A percentile compares a stretch with the other conserved stretches of the same genome.
Conservation (phyloP, 2,113 vertebrate species). For the Neofelis nebulosa region DNA sequence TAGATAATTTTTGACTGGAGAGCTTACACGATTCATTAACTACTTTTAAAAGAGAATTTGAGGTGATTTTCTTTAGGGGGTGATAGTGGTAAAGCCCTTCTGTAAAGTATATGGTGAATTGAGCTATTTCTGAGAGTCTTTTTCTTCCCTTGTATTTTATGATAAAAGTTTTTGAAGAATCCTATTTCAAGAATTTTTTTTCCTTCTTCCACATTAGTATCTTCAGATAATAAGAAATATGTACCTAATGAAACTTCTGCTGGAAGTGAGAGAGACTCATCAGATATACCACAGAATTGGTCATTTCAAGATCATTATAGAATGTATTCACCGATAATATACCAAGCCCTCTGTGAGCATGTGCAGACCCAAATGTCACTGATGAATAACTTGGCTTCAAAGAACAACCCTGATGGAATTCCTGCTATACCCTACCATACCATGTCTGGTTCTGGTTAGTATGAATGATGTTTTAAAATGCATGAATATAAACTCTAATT, state of each 20-base stretch:
- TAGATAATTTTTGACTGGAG: constrained; percentile 31
- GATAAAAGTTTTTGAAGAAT: constrained; percentile 49
- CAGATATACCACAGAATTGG: constrained; percentile 48
- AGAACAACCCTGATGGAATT: constrained; percentile 52
- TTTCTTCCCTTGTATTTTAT: not conserved
- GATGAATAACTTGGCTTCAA: constrained; percentile 69
- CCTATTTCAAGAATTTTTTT: constrained; percentile 4
- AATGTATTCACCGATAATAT: constrained; percentile 75
- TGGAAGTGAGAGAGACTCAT: constrained; percentile 53
- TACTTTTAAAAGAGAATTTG: constrained; percentile 34
- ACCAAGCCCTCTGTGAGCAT: constrained; percentile 81
- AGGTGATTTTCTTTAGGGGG: constrained; percentile 26
- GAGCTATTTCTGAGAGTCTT: not conserved
- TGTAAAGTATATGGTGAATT: not conserved
- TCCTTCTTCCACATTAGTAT: constrained; percentile 56
- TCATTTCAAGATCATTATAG: constrained; percentile 73
- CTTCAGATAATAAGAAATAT: constrained; percentile 73
- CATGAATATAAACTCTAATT: constrained; percentile 21
- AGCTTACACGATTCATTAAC: not conserved
- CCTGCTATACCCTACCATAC: constrained; percentile 47
- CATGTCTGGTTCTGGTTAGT: constrained; percentile 80
- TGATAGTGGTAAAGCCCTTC: not conserved
- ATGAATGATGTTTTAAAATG: not conserved
- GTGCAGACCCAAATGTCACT: constrained; percentile 87
- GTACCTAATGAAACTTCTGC: constrained; percentile 16